Base-by-base conservation (phyloP, 2,797 vertebrate genomes). In the Centroberyx gerrardi region DNA sequence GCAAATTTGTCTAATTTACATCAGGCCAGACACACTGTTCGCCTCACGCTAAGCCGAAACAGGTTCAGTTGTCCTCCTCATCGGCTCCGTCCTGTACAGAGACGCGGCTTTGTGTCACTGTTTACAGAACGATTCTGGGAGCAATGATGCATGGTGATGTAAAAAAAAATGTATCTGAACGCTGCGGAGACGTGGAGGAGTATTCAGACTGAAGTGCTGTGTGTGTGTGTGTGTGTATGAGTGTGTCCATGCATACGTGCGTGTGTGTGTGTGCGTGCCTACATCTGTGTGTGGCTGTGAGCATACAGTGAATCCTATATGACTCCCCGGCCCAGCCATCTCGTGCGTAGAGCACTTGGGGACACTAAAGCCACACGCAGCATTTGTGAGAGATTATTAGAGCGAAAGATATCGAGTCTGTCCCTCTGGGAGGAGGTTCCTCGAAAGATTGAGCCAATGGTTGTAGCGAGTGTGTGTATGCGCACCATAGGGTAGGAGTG, bases 371-470 rank as follows among this genome's bases (percentile, higher is more conserved):
- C 85, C 90, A 87, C 92, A 89, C 76, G 90, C 88, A 89, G 89
- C 77, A 73, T 91, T 93, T 94, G 89, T 93, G 86, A 90, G 86
- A 80, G 92, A 87, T 94, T 94, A 94, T 94, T 95, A 89, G 94
- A 95, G 91, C 91, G 91, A 94, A 83, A 94, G 85, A 92, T 90
- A 94, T 92, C 65, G 72, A 88, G 90, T 90, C 90, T 92, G 91
- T 78, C 86, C 86, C 87, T 91, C 68, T 48, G 87, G 88, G 82
- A 91, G 91, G 94, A 89, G 87, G 89, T 94, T 95, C 92, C 93
- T 94, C 77, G 90, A 94, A 92, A 93, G 93, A 90, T 58, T 76
- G 68, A 72, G 72, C 87, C 80, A 90, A 83, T 82, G 82, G 85
- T 77, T 59, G 36, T 60, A 87, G 83, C 55, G 62, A 33, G 66